A percentile compares a stretch with the other conserved stretches of the same genome.
Evolutionary conservation across 2,888 invertebrate species (phyloP).

Genomic region (Ernsta delagoae): DNA sequence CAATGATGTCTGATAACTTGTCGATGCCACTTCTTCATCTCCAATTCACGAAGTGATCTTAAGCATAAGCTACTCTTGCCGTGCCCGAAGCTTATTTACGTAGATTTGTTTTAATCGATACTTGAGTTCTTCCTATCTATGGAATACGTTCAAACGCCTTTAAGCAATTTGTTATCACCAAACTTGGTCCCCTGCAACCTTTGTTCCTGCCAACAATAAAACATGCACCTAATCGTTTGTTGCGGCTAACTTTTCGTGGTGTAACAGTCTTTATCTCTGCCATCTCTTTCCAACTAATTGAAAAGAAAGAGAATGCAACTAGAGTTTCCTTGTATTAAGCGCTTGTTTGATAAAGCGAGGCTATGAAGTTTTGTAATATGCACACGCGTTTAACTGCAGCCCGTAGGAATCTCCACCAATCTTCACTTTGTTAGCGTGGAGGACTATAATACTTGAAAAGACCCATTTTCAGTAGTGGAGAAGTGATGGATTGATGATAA

Average conservation of each 20-base stretch:
- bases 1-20: too few relatives aligned
- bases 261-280: conserved; percentile 18
- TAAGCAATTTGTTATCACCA: background rate
- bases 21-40: too few relatives aligned
- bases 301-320: conserved; percentile 15
- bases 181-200: background rate
- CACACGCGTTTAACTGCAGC: conserved; percentile 11
- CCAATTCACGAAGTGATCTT: too few relatives aligned
- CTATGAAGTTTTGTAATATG: conserved; percentile 25
- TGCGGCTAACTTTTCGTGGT: conserved; percentile 23
- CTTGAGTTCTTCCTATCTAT: background rate
- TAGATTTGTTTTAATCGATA: too few relatives aligned
- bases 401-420: background rate
- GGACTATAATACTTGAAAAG: too few relatives aligned
- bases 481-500: too few relatives aligned
- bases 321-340: conserved; percentile 21
- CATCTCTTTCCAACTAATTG: conserved; percentile 25
- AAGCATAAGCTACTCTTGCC: too few relatives aligned
- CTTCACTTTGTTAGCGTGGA: too few relatives aligned
- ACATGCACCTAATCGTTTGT: conserved; percentile 25
- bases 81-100: too few relatives aligned
- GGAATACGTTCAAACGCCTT: background rate
- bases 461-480: too few relatives aligned
- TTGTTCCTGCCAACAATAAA: background rate
- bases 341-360: conserved; percentile 6